Evolutionary conservation across 2,888 invertebrate genomes (phyloP).

Genomic region (Pantelozetes paolii): DNA sequence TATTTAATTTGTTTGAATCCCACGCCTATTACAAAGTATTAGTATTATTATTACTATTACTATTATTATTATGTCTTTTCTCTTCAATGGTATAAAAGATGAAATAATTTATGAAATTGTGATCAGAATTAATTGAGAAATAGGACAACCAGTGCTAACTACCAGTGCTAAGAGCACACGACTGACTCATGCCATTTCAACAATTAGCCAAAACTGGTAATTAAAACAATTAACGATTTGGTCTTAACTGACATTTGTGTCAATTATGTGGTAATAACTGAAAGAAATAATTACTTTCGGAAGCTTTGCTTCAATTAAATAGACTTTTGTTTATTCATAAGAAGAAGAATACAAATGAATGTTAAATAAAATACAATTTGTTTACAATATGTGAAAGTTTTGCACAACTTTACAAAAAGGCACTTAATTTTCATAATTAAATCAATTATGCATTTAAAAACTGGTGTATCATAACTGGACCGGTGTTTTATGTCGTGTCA

Average conservation of each 20-base stretch:
- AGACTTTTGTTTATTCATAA: constrained; percentile 28
- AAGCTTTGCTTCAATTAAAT: constrained; percentile 8
- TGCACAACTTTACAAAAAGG: background rate
- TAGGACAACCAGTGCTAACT: too few species aligned
- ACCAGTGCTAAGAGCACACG: constrained; percentile 5
- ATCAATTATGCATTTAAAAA: background rate
- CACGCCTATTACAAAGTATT: too few species aligned
- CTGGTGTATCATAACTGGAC: background rate
- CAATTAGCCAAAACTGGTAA: background rate
- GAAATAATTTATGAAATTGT: too few species aligned
- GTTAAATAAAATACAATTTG: background rate
- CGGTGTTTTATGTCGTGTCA: constrained; percentile 1
- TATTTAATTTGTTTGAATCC: too few species aligned
- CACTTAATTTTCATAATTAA: constrained; percentile 7
- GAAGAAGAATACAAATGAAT: constrained; percentile 4
- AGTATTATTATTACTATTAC: too few species aligned
- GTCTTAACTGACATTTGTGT: too few species aligned
- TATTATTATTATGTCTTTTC: too few species aligned
- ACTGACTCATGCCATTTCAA: background rate
- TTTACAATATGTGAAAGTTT: constrained; percentile 2
- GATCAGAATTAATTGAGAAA: too few species aligned
- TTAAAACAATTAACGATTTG: constrained; percentile 15
- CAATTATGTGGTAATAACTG: too few species aligned
- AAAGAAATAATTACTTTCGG: constrained; percentile 2
- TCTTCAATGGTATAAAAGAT: too few species aligned